Percentiles rank a stretch among this genome's conserved stretches.
Conservation (phyloP, 64 coral and sea anemone genomes). For the Actinia tenebrosa region DNA sequence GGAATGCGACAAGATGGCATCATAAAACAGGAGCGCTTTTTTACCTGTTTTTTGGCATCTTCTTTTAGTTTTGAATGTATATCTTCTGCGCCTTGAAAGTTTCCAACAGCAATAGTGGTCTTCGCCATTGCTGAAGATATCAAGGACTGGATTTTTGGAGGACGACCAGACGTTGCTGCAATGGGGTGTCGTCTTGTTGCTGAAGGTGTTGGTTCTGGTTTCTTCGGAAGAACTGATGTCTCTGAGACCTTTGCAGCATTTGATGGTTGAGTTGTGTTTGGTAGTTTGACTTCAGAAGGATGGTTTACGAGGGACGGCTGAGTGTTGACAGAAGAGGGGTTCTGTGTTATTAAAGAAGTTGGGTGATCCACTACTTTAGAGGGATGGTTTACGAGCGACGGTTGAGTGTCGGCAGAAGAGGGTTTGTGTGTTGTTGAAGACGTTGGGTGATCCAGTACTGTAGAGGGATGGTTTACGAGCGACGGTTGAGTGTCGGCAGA, state of each 20-base stretch:
- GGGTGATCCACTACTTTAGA: no score
- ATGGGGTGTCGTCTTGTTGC: neutral
- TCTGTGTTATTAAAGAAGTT: no score
- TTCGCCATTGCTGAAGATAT: constrained; percentile 8
- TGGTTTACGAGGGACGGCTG: no score
- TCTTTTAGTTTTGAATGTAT: constrained; percentile 50
- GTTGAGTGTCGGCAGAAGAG: no score
- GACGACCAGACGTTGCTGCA: neutral
- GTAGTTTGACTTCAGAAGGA: neutral
- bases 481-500: neutral
- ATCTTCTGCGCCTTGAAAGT: constrained; percentile 47
- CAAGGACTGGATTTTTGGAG: neutral
- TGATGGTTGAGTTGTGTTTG: neutral
- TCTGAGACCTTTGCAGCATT: neutral
- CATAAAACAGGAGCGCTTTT: no score
- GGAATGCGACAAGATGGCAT: no score
- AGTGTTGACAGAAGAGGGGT: no score
- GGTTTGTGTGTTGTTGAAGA: no score
- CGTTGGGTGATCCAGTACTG: no score
- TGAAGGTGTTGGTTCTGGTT: neutral
- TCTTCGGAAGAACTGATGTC: neutral
- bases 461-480: neutral
- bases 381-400: no score
- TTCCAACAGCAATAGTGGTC: constrained; percentile 18
- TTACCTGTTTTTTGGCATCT: constrained; percentile 47